Evolutionary conservation across 2,797 vertebrate genomes (phyloP), one percentile per base, ranked within the genome.

Genomic region (Holocentrus rufus): DNA sequence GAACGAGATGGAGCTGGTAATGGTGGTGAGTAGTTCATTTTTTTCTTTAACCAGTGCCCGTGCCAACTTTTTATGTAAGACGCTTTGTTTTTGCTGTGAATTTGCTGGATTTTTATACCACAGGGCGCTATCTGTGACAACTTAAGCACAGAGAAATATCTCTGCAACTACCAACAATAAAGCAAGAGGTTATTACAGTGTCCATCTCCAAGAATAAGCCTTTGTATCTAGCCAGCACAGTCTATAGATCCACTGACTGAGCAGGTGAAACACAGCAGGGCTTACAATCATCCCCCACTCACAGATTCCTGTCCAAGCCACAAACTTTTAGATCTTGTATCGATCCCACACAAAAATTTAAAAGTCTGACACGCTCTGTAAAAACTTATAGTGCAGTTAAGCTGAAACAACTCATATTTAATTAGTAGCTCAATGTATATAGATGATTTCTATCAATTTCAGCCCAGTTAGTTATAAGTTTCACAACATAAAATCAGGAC

Each of bases 371-470:
- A 39, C 8, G 36, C 9, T 9, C 36, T 1, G 36, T 39, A 39
- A 39, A 39, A 39, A 39, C 11, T 13, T 11, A 39, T 10, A 39
- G 67, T 61, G 70, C 65, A 73, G 23, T 56, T 14, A 9, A 25
- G 15, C 14, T 22, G 9, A 67, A 60, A 76, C 68, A 20, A 73
- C 54, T 72, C 25, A 52, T 61, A 44, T 58, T 56, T 52, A 54
- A 69, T 81, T 75, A 79, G 44, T 17, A 59, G 55, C 50, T 79
- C 67, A 20, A n/a, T 60, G 78, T 50, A 52, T 65, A 69, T 55
- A 77, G 65, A 58, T 65, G 53, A 63, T 77, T 76, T 82, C 25
- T 81, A 81, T 80, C 86, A 61, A 56, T 47, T 82, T 84, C 73
- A 85, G 72, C 73, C 87, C 76, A n/a, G 70, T 57, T 58, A 27